Base-by-base conservation (phyloP, 2,797 vertebrate species). In the Crenuchus spilurus region DNA sequence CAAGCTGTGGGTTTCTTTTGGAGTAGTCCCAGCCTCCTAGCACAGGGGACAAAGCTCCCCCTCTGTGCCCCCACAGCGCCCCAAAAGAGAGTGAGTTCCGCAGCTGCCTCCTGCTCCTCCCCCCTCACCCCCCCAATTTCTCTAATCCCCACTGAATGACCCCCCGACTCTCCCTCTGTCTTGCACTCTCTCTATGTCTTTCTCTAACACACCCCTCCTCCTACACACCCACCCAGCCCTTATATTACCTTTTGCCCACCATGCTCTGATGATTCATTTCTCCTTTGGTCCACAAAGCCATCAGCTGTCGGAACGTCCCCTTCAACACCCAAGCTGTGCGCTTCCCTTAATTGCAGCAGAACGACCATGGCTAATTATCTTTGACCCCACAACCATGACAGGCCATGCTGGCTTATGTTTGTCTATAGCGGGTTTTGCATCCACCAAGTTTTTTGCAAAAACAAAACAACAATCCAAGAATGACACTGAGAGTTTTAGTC, bases 81-180 rank as follows among this genome's bases (percentile, higher is more conserved):
- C 73, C 66, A 87, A 85, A 89, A 90, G 84, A 76, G 89, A 85
- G 75, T 70, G 85, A 85, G 86, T 82, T 87, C 86, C 85, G 86
- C 92, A 93, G 91, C 91, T 93, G 91, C 89, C 90, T 82, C 70
- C 37, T 48, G n/a, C 48, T 83, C 83, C 81, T 73, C 58, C 72
- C n/a, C 66, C 65, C 64, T 51, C 77, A 31, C 77, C 79, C 54
- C n/a, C 74, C 74, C 51, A 57, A 90, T 90, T 91, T 90, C 87
- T 87, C 84, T 91, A 92, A 92, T 92, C 89, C 88, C 83, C 77
- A 80, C 80, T 90, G 90, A 92, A 92, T 90, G 86, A 87, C 72
- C 67, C 83, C 52, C 39, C 49, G 39, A 70, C 72, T 58, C 65
- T 68, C 70, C 39, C 66, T 24, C 60, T 30, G 14, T 75, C 70